These are phyloP conservation scores for Anser cygnoides DNA, from an alignment of 2,113 vertebrate species.

Conservation along the genomic window DNA sequence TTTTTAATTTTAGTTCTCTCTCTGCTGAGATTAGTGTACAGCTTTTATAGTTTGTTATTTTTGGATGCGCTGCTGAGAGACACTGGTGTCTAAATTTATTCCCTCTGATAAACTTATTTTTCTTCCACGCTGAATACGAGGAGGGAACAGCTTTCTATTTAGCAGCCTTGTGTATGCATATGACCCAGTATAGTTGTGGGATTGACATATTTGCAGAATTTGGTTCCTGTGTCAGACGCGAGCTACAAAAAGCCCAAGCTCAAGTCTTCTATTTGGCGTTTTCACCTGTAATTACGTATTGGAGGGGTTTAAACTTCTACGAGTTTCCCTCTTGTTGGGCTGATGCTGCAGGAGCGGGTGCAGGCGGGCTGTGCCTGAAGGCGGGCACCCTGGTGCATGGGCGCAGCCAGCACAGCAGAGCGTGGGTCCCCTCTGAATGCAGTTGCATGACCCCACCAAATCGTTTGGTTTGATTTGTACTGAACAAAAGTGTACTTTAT, in stretches of 20 bases:
- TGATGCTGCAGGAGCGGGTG: neutral
- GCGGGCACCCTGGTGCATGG: fast-evolving
- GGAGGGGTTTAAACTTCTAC: neutral
- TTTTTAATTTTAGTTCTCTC: neutral
- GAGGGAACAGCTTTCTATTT: fast-evolving
- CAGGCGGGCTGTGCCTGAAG: neutral
- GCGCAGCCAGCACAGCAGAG: neutral
- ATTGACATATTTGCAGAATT: neutral
- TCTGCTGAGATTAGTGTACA: neutral
- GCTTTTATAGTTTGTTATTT: neutral
- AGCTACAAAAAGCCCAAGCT: neutral
- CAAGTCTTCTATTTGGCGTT: neutral
- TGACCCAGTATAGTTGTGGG: fast-evolving
- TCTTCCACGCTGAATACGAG: neutral
- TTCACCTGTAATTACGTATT: neutral
- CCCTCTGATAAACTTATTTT: fast-evolving
- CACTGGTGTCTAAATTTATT: neutral
- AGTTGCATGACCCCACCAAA: neutral
- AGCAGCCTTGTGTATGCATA: fast-evolving
- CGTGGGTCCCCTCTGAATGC: neutral
- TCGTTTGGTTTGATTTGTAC: neutral
- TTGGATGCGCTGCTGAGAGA: neutral
- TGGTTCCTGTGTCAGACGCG: neutral
- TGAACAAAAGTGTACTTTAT: neutral
- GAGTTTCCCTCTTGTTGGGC: neutral